A percentile compares a stretch with the other conserved stretches of the same genome.
Conservation (phyloP, 2,113 vertebrate species). For the Misgurnus anguillicaudatus region DNA sequence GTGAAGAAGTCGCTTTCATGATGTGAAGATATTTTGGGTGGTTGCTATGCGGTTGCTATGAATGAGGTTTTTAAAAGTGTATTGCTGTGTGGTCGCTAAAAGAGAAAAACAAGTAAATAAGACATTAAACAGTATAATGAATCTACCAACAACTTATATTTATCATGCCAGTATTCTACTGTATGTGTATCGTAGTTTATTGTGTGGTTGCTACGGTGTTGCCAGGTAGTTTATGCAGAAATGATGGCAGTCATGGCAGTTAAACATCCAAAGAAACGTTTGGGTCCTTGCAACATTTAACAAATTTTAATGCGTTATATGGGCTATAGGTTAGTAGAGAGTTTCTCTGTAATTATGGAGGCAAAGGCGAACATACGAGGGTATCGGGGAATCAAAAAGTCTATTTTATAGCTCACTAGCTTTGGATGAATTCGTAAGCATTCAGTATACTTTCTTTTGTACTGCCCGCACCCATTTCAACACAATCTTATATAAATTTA, state of each 20-base stretch:
- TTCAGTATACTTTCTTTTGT: constrained; percentile 49
- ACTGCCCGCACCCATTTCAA: constrained; percentile 59
- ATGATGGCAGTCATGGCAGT: not conserved
- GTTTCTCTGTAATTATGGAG: constrained; percentile 54
- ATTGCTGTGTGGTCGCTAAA: no score
- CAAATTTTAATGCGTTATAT: constrained; percentile 47
- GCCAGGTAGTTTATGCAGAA: no score
- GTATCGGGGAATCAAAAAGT: constrained; percentile 64
- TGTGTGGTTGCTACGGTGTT: no score
- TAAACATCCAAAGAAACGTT: not conserved
- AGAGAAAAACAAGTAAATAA: no score
- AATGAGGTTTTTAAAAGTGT: no score
- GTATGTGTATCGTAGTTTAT: no score
- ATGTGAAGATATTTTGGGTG: not conserved
- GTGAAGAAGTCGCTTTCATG: no score
- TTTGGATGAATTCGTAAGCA: constrained; percentile 71
- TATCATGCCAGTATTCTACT: no score
- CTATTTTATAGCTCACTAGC: constrained; percentile 75
- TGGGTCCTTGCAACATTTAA: not conserved
- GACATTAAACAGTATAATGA: no score
- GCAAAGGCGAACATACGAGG: constrained; percentile 60
- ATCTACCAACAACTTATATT: no score
- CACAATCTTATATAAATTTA: constrained; percentile 70
- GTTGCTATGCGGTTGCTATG: not conserved
- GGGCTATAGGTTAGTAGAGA: constrained; percentile 28